A percentile compares a stretch with the other conserved stretches of the same genome.
Conservation (phyloP, 2,113 vertebrate species). For the Leptobrachium leishanense region DNA sequence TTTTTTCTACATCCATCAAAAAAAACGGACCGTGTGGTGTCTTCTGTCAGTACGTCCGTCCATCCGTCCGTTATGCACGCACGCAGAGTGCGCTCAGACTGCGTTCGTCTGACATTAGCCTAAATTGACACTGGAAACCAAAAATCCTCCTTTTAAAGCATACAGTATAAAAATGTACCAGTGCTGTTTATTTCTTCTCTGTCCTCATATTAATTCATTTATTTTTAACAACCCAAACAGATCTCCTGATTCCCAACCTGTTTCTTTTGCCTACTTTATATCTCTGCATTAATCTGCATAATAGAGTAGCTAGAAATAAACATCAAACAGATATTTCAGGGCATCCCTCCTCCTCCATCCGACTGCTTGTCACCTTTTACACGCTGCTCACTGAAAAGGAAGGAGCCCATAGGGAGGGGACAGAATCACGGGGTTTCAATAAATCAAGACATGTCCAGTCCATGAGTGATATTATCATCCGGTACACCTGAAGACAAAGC, state of each 20-base stretch:
- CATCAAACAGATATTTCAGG: slow-evolving; percentile 36
- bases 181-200: too few relatives aligned
- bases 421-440: not conserved
- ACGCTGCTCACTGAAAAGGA: not conserved
- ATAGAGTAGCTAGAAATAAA: slow-evolving; percentile 31
- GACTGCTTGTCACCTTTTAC: slow-evolving; percentile 11
- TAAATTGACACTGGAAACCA: too few relatives aligned
- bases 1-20: too few relatives aligned
- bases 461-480: too few relatives aligned
- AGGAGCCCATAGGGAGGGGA: not conserved
- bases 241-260: slow-evolving; percentile 25
- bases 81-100: too few relatives aligned
- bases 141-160: too few relatives aligned
- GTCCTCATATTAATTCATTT: slow-evolving; percentile 20
- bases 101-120: too few relatives aligned
- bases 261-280: slow-evolving; percentile 24
- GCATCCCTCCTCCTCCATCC: slow-evolving; percentile 1
- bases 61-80: too few relatives aligned
- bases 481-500: too few relatives aligned
- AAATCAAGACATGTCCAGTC: not conserved
- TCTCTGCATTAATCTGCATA: slow-evolving; percentile 46
- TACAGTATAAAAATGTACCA: too few relatives aligned
- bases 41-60: too few relatives aligned
- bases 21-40: too few relatives aligned
- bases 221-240: slow-evolving; percentile 15